Conservation (phyloP, 2,113 vertebrate genomes). For the Orientallactaga bullata region DNA sequence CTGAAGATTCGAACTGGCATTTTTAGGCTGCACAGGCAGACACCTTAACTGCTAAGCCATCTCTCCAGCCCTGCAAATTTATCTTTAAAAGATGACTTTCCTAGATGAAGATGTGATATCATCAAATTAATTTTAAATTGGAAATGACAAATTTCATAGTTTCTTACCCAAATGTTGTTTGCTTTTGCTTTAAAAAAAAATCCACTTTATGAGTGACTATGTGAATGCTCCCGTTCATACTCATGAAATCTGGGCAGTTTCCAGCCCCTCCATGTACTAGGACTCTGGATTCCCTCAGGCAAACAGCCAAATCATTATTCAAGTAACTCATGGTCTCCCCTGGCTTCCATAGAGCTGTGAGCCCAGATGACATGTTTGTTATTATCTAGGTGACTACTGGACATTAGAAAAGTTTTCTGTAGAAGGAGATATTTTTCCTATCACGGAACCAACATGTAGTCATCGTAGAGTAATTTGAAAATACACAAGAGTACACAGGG, state of each 20-base stretch:
- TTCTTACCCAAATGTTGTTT: neutral
- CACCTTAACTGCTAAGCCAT: no score
- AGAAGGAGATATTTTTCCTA: neutral
- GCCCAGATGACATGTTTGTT: neutral
- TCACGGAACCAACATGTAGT: neutral
- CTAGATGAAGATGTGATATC: neutral
- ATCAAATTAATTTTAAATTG: neutral
- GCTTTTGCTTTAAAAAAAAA: neutral
- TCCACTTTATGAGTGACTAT: conserved; percentile 56
- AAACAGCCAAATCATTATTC: neutral
- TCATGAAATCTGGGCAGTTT: conserved; percentile 40
- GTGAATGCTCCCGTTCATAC: neutral
- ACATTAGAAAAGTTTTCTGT: conserved; percentile 1
- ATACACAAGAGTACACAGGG: neutral
- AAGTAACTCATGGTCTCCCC: neutral
- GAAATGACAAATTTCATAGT: neutral
- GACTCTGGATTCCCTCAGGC: conserved; percentile 2
- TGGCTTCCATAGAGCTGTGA: neutral
- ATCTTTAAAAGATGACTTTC: conserved; percentile 3
- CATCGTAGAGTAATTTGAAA: conserved; percentile 18
- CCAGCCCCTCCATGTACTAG: neutral
- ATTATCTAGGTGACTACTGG: conserved; percentile 18
- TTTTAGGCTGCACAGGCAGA: no score
- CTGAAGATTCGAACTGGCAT: no score
- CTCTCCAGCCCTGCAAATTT: neutral